phyloP scores from a whole-genome alignment of 2,888 invertebrate genomes.

The Lasioglossum leucozonium region DNA sequence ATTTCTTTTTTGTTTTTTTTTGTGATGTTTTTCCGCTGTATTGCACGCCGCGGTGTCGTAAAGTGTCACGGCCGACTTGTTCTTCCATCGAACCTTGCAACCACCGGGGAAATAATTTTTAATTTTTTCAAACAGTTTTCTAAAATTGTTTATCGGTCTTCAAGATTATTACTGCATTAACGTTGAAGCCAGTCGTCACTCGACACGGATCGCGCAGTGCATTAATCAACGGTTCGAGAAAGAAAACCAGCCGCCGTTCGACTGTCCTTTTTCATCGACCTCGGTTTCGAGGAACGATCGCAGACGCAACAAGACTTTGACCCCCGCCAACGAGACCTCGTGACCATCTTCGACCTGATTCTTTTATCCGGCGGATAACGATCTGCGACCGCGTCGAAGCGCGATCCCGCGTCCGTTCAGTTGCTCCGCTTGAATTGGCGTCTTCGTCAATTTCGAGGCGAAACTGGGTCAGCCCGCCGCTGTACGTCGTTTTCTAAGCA shows the following conservation, averaged over 20 bases:
- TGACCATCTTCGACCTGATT: slow-evolving; percentile 71
- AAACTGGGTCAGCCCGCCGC: slow-evolving; percentile 27
- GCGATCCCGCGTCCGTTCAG: slow-evolving; percentile 19
- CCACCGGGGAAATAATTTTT: not conserved
- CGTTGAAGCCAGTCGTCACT: no score
- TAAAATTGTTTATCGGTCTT: no score
- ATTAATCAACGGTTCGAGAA: not conserved
- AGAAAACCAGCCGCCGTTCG: not conserved
- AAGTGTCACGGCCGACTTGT: not conserved
- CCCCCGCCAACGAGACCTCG: slow-evolving; percentile 61
- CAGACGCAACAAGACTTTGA: slow-evolving; percentile 71
- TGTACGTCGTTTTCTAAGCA: slow-evolving; percentile 20
- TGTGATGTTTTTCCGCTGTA: not conserved
- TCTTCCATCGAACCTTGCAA: not conserved
- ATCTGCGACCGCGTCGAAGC: slow-evolving; percentile 42
- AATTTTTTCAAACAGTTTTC: not conserved
- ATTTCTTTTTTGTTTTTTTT: no score
- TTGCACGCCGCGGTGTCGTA: not conserved
- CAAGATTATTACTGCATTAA: no score
- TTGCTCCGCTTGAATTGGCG: slow-evolving; percentile 39
- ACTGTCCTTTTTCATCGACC: not conserved
- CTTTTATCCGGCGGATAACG: slow-evolving; percentile 65
- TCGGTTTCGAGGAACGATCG: slow-evolving; percentile 32
- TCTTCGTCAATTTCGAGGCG: slow-evolving; percentile 26
- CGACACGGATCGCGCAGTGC: no score